These are phyloP conservation scores for Acanthis flammea DNA, from an alignment of 2,797 vertebrate species.

Conservation along the genomic window DNA sequence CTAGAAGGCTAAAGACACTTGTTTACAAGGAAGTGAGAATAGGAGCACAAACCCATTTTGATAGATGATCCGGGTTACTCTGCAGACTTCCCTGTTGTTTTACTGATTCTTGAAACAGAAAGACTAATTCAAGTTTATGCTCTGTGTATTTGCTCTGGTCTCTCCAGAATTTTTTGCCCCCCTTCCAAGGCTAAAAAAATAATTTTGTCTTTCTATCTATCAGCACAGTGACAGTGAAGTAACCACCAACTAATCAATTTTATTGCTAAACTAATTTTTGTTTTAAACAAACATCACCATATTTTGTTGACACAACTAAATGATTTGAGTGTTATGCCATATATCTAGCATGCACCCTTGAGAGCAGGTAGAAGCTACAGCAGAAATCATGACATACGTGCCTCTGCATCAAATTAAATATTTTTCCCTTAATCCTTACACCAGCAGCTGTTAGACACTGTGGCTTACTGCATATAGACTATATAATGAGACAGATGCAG, in stretches of 20 bases:
- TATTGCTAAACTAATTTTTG: conserved; percentile 68
- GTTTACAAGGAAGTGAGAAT: conserved; percentile 56
- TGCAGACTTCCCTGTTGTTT: conserved; percentile 60
- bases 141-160: conserved; percentile 48
- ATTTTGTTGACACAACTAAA: conserved; percentile 77
- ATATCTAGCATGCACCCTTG: conserved; percentile 60
- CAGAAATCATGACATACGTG: conserved; percentile 64
- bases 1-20: conserved; percentile 32
- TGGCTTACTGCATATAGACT: conserved; percentile 73
- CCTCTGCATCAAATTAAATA: conserved; percentile 77
- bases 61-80: conserved; percentile 60
- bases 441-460: conserved; percentile 75
- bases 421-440: conserved; percentile 76
- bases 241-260: conserved; percentile 70
- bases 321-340: conserved; percentile 64
- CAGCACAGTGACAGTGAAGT: conserved; percentile 46
- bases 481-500: conserved; percentile 73
- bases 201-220: conserved; percentile 59
- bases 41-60: conserved; percentile 60
- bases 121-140: conserved; percentile 72
- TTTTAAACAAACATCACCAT: conserved; percentile 72
- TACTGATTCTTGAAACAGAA: conserved; percentile 76
- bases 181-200: conserved; percentile 49
- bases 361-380: conserved; percentile 69
- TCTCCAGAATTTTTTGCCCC: conserved; percentile 53